These are phyloP conservation scores for Gibbula magus DNA, from an alignment of 2,888 invertebrate genomes.

Conservation along the genomic window DNA sequence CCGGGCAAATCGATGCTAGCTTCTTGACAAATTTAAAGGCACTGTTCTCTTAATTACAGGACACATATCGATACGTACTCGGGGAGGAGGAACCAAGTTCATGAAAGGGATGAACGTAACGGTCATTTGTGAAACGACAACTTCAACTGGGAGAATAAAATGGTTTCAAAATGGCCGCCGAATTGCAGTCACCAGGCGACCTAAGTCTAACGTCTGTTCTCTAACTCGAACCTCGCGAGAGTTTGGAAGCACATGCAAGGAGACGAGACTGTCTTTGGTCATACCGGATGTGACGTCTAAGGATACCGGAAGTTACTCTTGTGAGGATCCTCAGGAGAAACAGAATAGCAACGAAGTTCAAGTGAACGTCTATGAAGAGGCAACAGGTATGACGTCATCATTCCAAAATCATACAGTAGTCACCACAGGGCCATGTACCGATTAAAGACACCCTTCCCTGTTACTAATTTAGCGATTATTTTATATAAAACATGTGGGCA, in stretches of 20 bases:
- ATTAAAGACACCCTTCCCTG: too few relatives aligned
- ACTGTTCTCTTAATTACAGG: not conserved
- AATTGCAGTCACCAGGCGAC: not conserved
- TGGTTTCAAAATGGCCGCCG: not conserved
- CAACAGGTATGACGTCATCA: not conserved
- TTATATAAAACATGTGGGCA: too few relatives aligned
- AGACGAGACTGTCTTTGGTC: not conserved
- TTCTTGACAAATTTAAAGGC: too few relatives aligned
- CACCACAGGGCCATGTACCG: too few relatives aligned
- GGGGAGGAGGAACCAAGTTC: not conserved
- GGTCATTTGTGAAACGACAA: not conserved
- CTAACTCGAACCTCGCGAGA: not conserved
- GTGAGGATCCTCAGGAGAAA: not conserved
- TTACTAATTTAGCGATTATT: too few relatives aligned
- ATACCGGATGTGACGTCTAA: not conserved
- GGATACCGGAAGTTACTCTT: not conserved
- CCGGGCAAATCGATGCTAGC: too few relatives aligned
- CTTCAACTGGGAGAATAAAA: not conserved
- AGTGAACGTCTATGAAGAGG: not conserved
- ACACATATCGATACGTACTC: not conserved
- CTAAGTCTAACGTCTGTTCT: not conserved
- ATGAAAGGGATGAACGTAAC: not conserved
- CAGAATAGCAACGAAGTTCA: not conserved
- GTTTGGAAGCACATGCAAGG: not conserved
- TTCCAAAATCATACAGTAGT: not conserved